These are phyloP conservation scores for Bufo bufo DNA, from an alignment of 2,113 vertebrate genomes.

Conservation along the genomic window DNA sequence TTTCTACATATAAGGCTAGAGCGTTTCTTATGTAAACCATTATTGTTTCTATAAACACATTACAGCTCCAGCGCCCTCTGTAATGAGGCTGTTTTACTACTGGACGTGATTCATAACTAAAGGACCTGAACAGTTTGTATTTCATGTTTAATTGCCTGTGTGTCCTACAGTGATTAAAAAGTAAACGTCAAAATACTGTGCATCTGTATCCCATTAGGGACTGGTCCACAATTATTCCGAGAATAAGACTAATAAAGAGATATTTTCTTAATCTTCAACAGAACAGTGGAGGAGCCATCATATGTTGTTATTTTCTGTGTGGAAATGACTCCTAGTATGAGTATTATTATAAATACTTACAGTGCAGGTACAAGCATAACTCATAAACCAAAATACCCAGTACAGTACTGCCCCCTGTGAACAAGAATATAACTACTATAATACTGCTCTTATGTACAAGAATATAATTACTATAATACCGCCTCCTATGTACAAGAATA, in stretches of 20 bases:
- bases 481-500: not conserved
- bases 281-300: not conserved
- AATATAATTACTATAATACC: not conserved
- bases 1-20: not conserved
- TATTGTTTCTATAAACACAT: slow-evolving; percentile 19
- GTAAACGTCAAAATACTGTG: not conserved
- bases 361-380: not conserved
- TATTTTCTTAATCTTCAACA: not conserved
- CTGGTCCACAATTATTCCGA: slow-evolving; percentile 29
- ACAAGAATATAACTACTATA: no score
- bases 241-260: slow-evolving; percentile 24
- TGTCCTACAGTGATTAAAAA: slow-evolving; percentile 39
- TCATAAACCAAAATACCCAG: not conserved
- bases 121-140: slow-evolving; percentile 42
- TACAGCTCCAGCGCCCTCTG: slow-evolving; percentile 21
- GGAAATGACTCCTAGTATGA: not conserved
- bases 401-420: not conserved
- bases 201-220: slow-evolving; percentile 51
- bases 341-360: not conserved
- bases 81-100: slow-evolving; percentile 52
- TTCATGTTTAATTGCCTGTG: slow-evolving; percentile 48
- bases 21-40: not conserved
- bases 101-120: slow-evolving; percentile 30
- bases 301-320: not conserved
- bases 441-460: no score